Evolutionary conservation across 1,140 invertebrate genomes (phyloP).

Genomic region (Drosophila bifasciata): DNA sequence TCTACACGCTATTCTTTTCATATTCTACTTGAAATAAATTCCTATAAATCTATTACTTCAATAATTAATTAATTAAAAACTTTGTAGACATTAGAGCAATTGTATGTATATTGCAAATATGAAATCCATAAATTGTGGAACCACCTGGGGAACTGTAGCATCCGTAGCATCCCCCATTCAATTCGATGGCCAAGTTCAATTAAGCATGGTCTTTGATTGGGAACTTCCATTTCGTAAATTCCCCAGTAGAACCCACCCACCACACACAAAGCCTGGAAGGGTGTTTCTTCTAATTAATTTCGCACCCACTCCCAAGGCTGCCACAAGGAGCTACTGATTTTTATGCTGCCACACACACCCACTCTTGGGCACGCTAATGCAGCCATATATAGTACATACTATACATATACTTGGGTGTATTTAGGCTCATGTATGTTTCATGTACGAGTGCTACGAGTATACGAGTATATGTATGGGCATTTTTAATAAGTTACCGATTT

Average conservation of each 20-base stretch:
- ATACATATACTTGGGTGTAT: slow-evolving; percentile 11
- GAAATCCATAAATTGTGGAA: slow-evolving; percentile 1
- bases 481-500: slow-evolving; percentile 77
- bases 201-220: slow-evolving; percentile 9
- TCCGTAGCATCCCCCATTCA: neutral
- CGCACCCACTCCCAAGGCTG: slow-evolving; percentile 37
- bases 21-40: no score
- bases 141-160: no score
- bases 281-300: slow-evolving; percentile 70
- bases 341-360: slow-evolving; percentile 50
- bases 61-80: neutral
- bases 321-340: slow-evolving; percentile 56
- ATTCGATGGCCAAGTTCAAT: slow-evolving; percentile 13
- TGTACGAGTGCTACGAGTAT: no score
- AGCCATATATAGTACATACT: slow-evolving; percentile 16
- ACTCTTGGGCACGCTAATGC: slow-evolving; percentile 17
- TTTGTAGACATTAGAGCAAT: neutral
- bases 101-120: neutral
- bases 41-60: no score
- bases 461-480: no score
- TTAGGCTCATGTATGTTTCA: slow-evolving; percentile 58
- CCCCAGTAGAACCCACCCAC: neutral
- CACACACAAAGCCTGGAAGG: slow-evolving; percentile 14
- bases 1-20: no score
- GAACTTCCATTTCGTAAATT: neutral